phyloP scores from a whole-genome alignment of 2,113 vertebrate species.

The Bufo bufo region DNA sequence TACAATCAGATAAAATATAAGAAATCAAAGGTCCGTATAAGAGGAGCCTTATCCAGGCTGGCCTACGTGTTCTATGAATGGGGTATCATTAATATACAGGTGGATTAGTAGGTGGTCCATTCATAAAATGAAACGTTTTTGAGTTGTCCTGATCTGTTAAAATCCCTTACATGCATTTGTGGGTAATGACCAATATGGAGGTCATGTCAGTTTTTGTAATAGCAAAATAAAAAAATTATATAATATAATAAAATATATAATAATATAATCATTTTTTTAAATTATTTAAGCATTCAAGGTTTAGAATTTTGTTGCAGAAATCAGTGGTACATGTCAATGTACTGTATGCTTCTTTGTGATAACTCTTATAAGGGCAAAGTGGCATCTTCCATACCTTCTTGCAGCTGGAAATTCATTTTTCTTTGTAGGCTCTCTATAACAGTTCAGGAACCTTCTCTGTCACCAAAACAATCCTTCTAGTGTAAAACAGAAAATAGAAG shows the following conservation, averaged over 20 bases:
- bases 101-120: neutral
- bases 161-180: neutral
- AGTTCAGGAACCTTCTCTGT: neutral
- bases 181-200: neutral
- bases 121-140: neutral
- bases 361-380: neutral
- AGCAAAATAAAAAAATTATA: too few species aligned
- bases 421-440: neutral
- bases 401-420: neutral
- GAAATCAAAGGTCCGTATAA: neutral
- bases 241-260: too few species aligned
- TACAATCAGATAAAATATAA: neutral
- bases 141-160: neutral
- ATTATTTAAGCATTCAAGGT: too few species aligned
- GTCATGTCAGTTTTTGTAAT: neutral
- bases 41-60: neutral
- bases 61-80: too few species aligned
- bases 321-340: too few species aligned
- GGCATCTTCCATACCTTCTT: neutral
- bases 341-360: too few species aligned
- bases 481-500: neutral
- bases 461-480: neutral
- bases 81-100: neutral
- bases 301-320: too few species aligned
- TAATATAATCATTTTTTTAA: too few species aligned